Base-by-base conservation (phyloP, 2,797 vertebrate species). In the Oreortyx pictus region DNA sequence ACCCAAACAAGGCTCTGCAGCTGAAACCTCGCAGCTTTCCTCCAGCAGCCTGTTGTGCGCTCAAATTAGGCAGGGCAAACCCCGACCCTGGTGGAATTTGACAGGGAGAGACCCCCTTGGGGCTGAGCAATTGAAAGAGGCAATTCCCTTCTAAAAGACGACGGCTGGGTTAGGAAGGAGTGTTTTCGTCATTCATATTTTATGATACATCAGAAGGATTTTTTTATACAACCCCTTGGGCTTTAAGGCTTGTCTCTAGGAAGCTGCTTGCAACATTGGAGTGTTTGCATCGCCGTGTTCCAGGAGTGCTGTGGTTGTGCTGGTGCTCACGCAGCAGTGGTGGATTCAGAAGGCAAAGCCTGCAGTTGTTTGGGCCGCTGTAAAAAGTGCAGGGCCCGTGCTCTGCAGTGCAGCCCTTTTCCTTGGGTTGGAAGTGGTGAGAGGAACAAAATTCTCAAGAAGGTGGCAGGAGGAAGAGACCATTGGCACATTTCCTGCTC, bases 141-240 rank as follows among this genome's bases (percentile, higher is more conserved):
- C 50, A 50, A 46, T 94, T 89, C 85, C 35, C 35, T 66, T 68
- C 64, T 70, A 24, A 64, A 84, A 76, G 73, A 60, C 0, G 0
- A 15, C 54, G 35, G 33, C 61, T 54, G 2, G 35, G 27, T 66
- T 72, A 76, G 81, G 61, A 82, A 68, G 59, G 68, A 89, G 50
- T 25, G 33, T 88, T 94, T 93, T 82, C 78, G 50, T 92, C 81
- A 4, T 84, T 84, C 49, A 54, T 88, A 11, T 85, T 91, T 90
- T 41, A 87, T 84, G 57, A 6, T 39, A 31, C 47, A 83, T 89
- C 83, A 92, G 16, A 86, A 76, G 56, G 78, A 52, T 20, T 75
- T 85, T 50, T 50, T 78, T 15, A 14, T 8, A 13, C 66, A 56
- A 1, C 24, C 68, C 73, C 33, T 60, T 47, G 82, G 50, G 82